Conservation (phyloP, 1,140 invertebrate genomes). For the Anthonomus grandis region DNA sequence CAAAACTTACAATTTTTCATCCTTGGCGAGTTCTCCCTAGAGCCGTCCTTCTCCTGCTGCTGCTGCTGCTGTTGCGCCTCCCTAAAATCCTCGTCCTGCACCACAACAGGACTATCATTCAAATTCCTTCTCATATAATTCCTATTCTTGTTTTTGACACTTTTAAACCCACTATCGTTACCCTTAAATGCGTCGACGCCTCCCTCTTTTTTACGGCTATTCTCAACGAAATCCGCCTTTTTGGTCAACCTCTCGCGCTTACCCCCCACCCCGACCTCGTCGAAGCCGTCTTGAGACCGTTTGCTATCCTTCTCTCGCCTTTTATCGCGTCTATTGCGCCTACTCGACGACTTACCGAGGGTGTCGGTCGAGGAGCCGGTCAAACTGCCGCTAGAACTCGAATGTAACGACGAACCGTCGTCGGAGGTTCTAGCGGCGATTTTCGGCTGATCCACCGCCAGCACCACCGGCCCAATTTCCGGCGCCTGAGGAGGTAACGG, state of each 20-base stretch:
- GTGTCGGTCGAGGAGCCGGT: constrained; percentile 27
- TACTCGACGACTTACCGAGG: no score
- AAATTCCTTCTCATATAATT: constrained; percentile 62
- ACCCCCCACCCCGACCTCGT: neutral
- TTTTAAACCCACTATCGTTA: constrained; percentile 29
- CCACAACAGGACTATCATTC: constrained; percentile 51
- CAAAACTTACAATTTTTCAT: constrained; percentile 13
- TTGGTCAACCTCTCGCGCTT: neutral
- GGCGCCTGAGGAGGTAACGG: constrained; percentile 19
- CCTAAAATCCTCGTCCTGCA: constrained; percentile 62
- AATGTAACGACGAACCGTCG: constrained; percentile 12
- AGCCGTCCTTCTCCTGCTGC: neutral
- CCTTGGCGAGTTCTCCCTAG: neutral
- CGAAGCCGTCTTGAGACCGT: neutral
- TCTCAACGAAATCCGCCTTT: no score
- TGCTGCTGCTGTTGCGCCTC: constrained; percentile 42
- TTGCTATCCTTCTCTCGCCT: neutral
- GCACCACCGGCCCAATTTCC: constrained; percentile 26
- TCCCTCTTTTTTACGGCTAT: constrained; percentile 6
- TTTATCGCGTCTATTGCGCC: constrained; percentile 9
- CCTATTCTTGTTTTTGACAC: constrained; percentile 59
- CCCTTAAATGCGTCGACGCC: neutral
- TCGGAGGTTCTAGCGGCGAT: constrained; percentile 11
- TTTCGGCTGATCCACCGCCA: constrained; percentile 26
- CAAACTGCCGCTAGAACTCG: constrained; percentile 22